Percentiles rank a stretch among this genome's conserved stretches.
Conservation (phyloP, 2,888 invertebrate species). For the Ferdinandea cuprea region DNA sequence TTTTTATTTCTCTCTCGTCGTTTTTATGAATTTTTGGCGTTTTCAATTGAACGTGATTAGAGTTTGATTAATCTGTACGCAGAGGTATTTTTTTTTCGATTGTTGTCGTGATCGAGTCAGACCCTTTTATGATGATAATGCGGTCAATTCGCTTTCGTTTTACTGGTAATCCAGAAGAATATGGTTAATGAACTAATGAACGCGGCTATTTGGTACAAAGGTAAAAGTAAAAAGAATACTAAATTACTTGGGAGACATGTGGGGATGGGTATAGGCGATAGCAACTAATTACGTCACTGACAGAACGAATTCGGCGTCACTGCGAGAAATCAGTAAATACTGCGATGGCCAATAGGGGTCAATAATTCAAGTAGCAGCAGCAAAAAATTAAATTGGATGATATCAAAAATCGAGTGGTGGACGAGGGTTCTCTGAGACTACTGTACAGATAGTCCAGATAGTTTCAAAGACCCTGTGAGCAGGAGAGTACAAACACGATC, state of each 20-base stretch:
- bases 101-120: constrained; percentile 23
- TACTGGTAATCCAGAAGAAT: constrained; percentile 38
- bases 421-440: no score
- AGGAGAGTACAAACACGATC: no score
- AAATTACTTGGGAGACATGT: neutral
- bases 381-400: no score
- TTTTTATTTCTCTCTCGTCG: neutral
- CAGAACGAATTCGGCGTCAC: no score
- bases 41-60: constrained; percentile 53
- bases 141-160: constrained; percentile 73
- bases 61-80: constrained; percentile 48
- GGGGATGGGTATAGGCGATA: neutral
- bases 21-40: constrained; percentile 31
- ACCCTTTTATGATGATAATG: constrained; percentile 53
- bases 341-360: no score
- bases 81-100: constrained; percentile 52
- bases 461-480: no score
- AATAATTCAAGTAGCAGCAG: no score
- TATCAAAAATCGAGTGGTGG: no score
- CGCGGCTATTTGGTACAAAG: constrained; percentile 44
- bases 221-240: constrained; percentile 42
- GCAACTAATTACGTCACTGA: neutral
- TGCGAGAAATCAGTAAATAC: no score
- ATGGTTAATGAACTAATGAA: constrained; percentile 51
- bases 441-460: no score